Evolutionary conservation across 53 echinoderm and acorn worm species (phyloP).

Genomic region (Hippasteria phrygiana): DNA sequence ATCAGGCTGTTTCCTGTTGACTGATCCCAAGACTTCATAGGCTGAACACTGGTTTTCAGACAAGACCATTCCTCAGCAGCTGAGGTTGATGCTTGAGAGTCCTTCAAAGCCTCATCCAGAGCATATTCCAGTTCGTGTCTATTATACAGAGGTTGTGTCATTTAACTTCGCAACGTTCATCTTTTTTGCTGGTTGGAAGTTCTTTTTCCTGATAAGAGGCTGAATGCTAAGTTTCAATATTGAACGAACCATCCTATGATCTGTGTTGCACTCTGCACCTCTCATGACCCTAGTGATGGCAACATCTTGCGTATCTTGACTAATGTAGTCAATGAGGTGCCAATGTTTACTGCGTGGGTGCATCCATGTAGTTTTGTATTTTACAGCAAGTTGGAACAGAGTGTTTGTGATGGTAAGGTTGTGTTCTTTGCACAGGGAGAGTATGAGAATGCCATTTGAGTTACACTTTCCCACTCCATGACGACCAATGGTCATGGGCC

Average conservation of each 20-base stretch:
- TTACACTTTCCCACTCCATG: too few relatives aligned
- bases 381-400: too few relatives aligned
- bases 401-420: too few relatives aligned
- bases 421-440: too few relatives aligned
- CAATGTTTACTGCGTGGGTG: too few relatives aligned
- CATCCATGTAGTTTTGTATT: too few relatives aligned
- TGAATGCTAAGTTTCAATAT: not conserved
- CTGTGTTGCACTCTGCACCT: constrained; percentile 34
- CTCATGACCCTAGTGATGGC: not conserved
- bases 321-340: constrained; percentile 26
- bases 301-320: not conserved
- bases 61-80: not conserved
- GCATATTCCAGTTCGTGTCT: not conserved
- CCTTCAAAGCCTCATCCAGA: not conserved
- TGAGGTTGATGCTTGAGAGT: not conserved
- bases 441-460: too few relatives aligned
- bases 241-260: constrained; percentile 19
- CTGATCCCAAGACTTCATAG: not conserved
- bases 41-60: not conserved
- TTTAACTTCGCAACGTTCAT: not conserved
- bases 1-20: not conserved
- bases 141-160: too few relatives aligned
- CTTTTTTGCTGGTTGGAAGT: not conserved
- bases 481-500: too few relatives aligned
- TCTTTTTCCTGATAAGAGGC: not conserved